Evolutionary conservation across 2,113 vertebrate genomes (phyloP).

Genomic region (Planiliza haematocheilus): DNA sequence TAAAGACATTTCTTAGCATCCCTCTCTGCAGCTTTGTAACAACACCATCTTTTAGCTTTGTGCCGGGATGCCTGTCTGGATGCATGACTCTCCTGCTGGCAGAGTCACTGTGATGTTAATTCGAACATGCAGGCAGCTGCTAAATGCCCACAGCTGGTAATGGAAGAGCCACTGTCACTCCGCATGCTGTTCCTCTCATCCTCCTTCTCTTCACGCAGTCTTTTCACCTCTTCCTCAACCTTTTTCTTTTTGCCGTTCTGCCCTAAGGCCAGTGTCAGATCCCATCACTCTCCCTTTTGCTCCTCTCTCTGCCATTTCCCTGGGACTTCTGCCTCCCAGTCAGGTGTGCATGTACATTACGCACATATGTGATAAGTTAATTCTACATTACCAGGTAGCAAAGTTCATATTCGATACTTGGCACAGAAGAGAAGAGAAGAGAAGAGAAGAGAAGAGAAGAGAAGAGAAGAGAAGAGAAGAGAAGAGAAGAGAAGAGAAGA

Average conservation of each 20-base stretch:
- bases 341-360: slow-evolving; percentile 21
- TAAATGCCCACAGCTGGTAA: slow-evolving; percentile 73
- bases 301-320: neutral
- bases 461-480: slow-evolving; percentile 16
- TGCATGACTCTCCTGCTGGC: slow-evolving; percentile 32
- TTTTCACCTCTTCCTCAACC: slow-evolving; percentile 34
- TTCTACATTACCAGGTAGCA: neutral
- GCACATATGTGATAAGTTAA: slow-evolving; percentile 3
- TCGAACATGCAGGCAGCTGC: slow-evolving; percentile 71
- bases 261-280: slow-evolving; percentile 69
- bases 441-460: neutral
- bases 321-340: neutral
- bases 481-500: neutral
- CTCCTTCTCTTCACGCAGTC: slow-evolving; percentile 35
- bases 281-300: slow-evolving; percentile 47
- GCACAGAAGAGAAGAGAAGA: slow-evolving; percentile 2
- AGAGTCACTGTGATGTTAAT: slow-evolving; percentile 58
- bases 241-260: slow-evolving; percentile 21
- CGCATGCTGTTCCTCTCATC: slow-evolving; percentile 25
- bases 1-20: neutral
- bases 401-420: neutral
- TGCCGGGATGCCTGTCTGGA: slow-evolving; percentile 17
- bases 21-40: slow-evolving; percentile 9
- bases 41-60: slow-evolving; percentile 2
- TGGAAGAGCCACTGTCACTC: slow-evolving; percentile 60